A percentile compares a stretch with the other conserved stretches of the same genome.
phyloP scores from a whole-genome alignment of 2,113 vertebrate species.

The Cyprinodon brontotheroides region DNA sequence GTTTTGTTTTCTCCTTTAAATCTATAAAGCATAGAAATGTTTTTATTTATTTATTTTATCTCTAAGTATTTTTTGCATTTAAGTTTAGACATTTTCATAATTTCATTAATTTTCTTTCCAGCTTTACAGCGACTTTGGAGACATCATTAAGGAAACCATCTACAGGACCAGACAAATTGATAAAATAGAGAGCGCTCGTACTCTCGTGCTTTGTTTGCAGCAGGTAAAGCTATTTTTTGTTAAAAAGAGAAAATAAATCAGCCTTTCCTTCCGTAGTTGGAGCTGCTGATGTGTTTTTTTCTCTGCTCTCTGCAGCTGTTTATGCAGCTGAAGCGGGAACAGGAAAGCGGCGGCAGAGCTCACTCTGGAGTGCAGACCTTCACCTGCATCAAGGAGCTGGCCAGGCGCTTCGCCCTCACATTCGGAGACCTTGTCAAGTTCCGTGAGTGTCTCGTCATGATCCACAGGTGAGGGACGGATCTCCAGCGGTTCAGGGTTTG shows the following conservation, averaged over 20 bases:
- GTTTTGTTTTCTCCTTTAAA: no score
- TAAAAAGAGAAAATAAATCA: not conserved
- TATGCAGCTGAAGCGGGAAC: conserved; percentile 79
- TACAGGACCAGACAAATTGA: conserved; percentile 84
- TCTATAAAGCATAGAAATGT: no score
- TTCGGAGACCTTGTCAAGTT: conserved; percentile 90
- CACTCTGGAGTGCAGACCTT: conserved; percentile 83
- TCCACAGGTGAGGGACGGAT: conserved; percentile 85
- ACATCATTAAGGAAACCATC: conserved; percentile 91
- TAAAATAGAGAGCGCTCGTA: conserved; percentile 85
- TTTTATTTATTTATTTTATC: no score
- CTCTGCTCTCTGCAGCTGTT: conserved; percentile 78
- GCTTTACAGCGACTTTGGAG: conserved; percentile 87
- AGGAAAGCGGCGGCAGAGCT: conserved; percentile 62
- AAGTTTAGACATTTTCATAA: no score
- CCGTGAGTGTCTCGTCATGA: conserved; percentile 88
- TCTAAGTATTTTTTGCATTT: not conserved
- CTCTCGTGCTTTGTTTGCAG: conserved; percentile 86
- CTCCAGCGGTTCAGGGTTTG: not conserved
- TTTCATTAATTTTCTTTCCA: conserved; percentile 47
- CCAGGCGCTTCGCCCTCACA: conserved; percentile 88
- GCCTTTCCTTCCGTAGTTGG: not conserved
- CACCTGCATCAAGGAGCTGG: conserved; percentile 89
- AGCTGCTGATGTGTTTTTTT: not conserved
- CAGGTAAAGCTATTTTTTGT: conserved; percentile 75